phyloP scores from a whole-genome alignment of 2,113 vertebrate species.

The Indicator maculatus region DNA sequence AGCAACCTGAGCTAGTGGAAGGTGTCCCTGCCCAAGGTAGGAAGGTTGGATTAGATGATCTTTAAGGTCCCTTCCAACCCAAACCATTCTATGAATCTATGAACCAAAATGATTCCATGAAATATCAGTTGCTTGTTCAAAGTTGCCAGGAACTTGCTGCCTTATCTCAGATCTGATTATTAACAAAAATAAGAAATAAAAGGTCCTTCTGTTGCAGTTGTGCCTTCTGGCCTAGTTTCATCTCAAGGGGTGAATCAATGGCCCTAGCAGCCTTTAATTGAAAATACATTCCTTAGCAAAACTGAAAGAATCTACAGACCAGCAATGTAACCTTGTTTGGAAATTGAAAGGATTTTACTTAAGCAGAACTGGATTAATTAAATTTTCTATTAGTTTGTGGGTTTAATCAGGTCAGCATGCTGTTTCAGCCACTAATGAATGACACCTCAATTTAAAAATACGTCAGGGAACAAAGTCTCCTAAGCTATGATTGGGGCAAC shows the following conservation, averaged over 20 bases:
- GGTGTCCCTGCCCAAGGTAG: no score
- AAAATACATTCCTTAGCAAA: slow-evolving; percentile 3
- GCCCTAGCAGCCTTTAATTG: slow-evolving; percentile 3
- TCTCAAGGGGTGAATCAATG: slow-evolving; percentile 1
- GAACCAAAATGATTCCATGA: not conserved
- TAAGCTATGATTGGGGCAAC: not conserved
- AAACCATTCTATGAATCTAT: no score
- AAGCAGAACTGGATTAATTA: not conserved
- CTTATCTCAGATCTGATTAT: not conserved
- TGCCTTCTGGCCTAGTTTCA: not conserved
- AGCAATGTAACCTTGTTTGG: not conserved
- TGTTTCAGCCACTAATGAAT: slow-evolving; percentile 27
- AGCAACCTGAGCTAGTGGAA: no score
- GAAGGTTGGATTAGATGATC: no score
- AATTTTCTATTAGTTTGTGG: not conserved
- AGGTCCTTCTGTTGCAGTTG: not conserved
- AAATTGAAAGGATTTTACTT: slow-evolving; percentile 39
- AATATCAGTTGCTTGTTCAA: not conserved
- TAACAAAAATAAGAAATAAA: not conserved
- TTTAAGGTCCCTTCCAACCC: no score
- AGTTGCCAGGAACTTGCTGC: not conserved
- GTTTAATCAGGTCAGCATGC: not conserved
- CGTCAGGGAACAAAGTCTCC: not conserved
- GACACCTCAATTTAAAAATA: slow-evolving; percentile 6
- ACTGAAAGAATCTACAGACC: not conserved